phyloP scores from a whole-genome alignment of 1,140 invertebrate genomes.

The Bombus soroeensis region DNA sequence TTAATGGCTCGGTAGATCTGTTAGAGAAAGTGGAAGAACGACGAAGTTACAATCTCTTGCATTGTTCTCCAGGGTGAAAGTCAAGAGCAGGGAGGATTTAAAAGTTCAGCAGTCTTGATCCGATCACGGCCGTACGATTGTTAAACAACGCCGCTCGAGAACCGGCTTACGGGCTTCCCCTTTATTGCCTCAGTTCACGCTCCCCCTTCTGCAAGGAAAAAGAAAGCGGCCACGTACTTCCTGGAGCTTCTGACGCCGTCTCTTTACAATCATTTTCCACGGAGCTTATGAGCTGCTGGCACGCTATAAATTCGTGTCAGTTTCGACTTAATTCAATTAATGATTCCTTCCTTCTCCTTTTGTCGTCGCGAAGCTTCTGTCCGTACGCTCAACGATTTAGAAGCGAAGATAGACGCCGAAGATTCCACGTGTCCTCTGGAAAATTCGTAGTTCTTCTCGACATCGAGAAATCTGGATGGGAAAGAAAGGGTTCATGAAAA shows the following conservation, averaged over 20 bases:
- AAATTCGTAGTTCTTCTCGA: not conserved
- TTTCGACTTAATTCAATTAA: slow-evolving; percentile 19
- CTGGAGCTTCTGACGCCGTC: not conserved
- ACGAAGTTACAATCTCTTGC: not conserved
- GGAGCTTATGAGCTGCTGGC: not conserved
- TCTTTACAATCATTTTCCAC: slow-evolving; percentile 25
- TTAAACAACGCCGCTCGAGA: slow-evolving; percentile 44
- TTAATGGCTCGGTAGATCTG: not conserved
- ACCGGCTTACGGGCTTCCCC: slow-evolving; percentile 22
- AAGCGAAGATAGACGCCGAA: not conserved
- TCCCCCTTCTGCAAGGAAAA: not conserved
- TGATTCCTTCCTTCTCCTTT: not conserved
- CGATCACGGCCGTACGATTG: slow-evolving; percentile 52
- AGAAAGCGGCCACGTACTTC: not conserved
- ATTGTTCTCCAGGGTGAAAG: not conserved
- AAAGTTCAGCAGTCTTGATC: slow-evolving; percentile 52
- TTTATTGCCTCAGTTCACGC: slow-evolving; percentile 6
- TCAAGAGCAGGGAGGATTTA: slow-evolving; percentile 20
- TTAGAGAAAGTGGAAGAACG: not conserved
- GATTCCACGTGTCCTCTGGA: not conserved
- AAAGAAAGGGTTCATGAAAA: not conserved
- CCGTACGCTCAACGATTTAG: not conserved
- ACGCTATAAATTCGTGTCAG: slow-evolving; percentile 2
- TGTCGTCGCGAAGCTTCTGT: not conserved
- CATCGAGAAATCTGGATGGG: not conserved